Evolutionary conservation across 2,888 invertebrate species (phyloP), one percentile per base, ranked within the genome.

Genomic region (Philhelius pedissequus): DNA sequence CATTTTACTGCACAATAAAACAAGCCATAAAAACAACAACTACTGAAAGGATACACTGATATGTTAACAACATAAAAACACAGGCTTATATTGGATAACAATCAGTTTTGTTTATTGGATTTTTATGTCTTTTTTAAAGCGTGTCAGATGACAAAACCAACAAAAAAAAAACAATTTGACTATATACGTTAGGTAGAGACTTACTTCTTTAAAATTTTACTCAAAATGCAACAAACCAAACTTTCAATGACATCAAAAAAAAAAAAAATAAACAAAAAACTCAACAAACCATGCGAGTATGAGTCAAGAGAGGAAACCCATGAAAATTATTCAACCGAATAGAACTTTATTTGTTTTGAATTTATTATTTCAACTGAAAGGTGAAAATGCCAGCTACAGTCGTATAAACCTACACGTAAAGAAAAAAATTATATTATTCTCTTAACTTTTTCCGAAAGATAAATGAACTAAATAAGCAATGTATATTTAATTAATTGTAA

Each of bases 311-410:
- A 84, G 84, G 80, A 84, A 84, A 80, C 84, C 45, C 75, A 71
- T 84, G 84, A 71, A 84, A 84, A 84, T 84, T 84, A 84, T 84
- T 84, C 84, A 84, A 84, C 68, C 84, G 71, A 80, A 84, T 84
- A 84, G 71, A 80, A 84, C 84, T 84, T 84, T 84, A 84, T 84
- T 84, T 84, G 80, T 76, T 84, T 84, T 84, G 84, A 84, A 84
- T 84, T 84, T 84, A 80, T 84, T 84, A 84, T 84, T 84, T 80
- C 60, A 70, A 56, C 71, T 62, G 80, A 80, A 84, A 84, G 84
- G 84, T 84, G 84, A 66, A 84, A 84, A 80, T 75, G 71, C 48
- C 71, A 80, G 54, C 48, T 56, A 38, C 11, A 32, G 30, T 11
- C 5, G 6, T 6, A 35, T 56, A n/a, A n/a, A n/a, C n/a, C n/a